A percentile compares a stretch with the other conserved stretches of the same genome.
phyloP scores from a whole-genome alignment of 1,140 invertebrate species.

The Campodea augens region DNA sequence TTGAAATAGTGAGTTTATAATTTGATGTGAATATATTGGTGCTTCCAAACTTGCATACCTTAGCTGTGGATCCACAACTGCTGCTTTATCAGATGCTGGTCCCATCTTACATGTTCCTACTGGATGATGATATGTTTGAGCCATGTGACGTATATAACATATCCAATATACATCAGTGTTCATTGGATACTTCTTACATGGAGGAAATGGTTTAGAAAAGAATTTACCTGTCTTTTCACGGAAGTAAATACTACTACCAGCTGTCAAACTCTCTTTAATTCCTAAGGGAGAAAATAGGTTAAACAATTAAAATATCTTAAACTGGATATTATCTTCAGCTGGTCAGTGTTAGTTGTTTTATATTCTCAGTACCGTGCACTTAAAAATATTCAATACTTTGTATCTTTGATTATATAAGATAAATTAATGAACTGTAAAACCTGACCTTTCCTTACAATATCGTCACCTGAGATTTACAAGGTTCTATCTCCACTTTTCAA shows the following conservation, averaged over 20 bases:
- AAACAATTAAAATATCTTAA: constrained; percentile 11
- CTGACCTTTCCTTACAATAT: no score
- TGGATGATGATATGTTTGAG: constrained; percentile 32
- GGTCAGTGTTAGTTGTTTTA: no score
- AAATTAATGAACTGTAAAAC: no score
- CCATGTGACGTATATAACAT: constrained; percentile 18
- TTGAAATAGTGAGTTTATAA: no score
- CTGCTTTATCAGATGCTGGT: constrained; percentile 19
- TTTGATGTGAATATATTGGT: no score
- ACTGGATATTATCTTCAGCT: no score
- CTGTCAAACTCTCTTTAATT: background rate
- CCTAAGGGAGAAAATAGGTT: background rate
- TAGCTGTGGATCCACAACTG: constrained; percentile 32
- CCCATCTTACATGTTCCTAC: constrained; percentile 41
- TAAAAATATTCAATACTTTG: no score
- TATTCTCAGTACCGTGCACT: no score
- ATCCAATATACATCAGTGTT: constrained; percentile 17
- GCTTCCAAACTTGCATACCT: no score
- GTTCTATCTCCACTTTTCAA: no score
- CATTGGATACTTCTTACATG: constrained; percentile 15
- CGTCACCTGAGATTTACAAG: no score
- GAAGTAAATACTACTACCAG: constrained; percentile 18
- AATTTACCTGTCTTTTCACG: constrained; percentile 17
- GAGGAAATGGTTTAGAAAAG: constrained; percentile 8
- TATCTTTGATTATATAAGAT: no score